Base-by-base conservation (phyloP, 2,888 invertebrate genomes). In the Chaetogeoica ovagalla region DNA sequence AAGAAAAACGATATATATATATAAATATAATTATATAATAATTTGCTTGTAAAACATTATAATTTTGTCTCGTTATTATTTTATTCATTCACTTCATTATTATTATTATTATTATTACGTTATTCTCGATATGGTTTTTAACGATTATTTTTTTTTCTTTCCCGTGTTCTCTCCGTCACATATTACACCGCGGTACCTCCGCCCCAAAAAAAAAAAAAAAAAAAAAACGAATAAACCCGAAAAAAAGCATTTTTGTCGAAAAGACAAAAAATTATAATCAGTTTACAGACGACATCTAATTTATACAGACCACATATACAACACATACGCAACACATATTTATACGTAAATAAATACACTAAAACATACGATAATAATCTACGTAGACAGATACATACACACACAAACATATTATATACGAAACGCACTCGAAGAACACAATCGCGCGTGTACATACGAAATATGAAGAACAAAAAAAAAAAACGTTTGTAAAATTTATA, bases 211-310 rank as follows among this genome's bases (percentile, higher is more conserved):
- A 7, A 48, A 48, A 48, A 48, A 48, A 48, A 48, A 11, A 48
- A 7, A 48, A 48, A 48, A 48, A 15, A 48, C 15, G 11, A 48
- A 48, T 30, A 43, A 43, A 43, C 43, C 43, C 8, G 13, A 52
- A 8, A 21, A 37, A 74, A 23, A 39, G 19, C 1, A 11, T 52
- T 52, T 52, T 52, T 62, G 11, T 39, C 39, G 21, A 17, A 19
- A 30, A 30, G 19, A 71, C 37, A 13, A 66, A 57, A 39, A 74
- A 52, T 52, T 2, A 11, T 13, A 76, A 76, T 68, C 75, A 76
- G 75, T 76, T 76, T 76, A 76, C 75, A 76, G 75, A 76, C 75
- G 59, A 59, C 59, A 63, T 15, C 62, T 30, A 63, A 70, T n/a
- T 43, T 60, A 43, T 23, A 59, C 19, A 52, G 17, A 68, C 65